These are phyloP conservation scores for Dryobates pubescens DNA, from an alignment of 2,797 vertebrate species.

Conservation along the genomic window DNA sequence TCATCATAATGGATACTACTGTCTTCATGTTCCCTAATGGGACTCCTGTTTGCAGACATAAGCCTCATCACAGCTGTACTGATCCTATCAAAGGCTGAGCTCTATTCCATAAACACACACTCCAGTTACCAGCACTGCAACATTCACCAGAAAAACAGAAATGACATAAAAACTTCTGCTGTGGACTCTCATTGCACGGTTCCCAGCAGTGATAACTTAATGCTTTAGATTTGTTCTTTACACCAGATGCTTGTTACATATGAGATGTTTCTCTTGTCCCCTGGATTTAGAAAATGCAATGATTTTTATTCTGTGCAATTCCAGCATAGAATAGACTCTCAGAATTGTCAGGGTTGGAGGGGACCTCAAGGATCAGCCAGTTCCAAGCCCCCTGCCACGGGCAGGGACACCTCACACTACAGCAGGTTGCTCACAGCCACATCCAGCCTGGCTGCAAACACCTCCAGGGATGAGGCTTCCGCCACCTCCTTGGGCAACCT, in stretches of 20 bases:
- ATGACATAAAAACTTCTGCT: neutral
- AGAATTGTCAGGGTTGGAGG: too few relatives aligned
- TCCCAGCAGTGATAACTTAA: neutral
- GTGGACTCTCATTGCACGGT: neutral
- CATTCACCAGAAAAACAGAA: neutral
- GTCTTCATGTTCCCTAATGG: neutral
- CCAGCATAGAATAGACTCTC: too few relatives aligned
- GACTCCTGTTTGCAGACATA: neutral
- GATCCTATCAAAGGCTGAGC: neutral
- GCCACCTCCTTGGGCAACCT: too few relatives aligned
- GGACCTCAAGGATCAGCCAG: too few relatives aligned
- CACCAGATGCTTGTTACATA: neutral
- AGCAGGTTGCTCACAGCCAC: too few relatives aligned
- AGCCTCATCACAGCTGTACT: neutral
- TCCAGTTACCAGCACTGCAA: neutral
- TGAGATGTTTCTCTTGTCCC: neutral
- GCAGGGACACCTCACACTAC: too few relatives aligned
- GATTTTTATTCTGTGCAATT: neutral
- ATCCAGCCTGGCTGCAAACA: too few relatives aligned
- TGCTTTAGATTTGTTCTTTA: neutral
- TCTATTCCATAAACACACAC: neutral
- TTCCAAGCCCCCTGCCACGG: too few relatives aligned
- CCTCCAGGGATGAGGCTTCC: too few relatives aligned
- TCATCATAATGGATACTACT: neutral
- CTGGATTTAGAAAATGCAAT: neutral